Evolutionary conservation across 2,797 vertebrate genomes (phyloP).

Genomic region (Karalla daura): DNA sequence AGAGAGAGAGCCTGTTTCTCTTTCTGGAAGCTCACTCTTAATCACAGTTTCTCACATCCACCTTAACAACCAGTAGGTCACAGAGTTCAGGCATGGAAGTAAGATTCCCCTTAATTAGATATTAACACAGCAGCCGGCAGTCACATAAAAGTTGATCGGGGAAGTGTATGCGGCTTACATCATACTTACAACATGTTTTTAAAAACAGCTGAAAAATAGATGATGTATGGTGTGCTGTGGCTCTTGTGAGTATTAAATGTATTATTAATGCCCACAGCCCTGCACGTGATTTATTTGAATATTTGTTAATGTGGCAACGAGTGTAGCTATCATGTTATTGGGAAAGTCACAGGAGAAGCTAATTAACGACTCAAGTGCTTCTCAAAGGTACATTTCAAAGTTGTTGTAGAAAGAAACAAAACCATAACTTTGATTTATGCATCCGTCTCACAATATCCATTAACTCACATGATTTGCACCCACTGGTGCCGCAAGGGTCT

Average conservation of each 20-base stretch:
- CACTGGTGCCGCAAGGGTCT: too few relatives aligned
- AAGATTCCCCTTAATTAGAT: background rate
- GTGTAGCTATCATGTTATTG: too few relatives aligned
- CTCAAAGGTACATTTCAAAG: background rate
- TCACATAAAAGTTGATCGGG: background rate
- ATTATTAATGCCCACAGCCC: too few relatives aligned
- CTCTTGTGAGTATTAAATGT: background rate
- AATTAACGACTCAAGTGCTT: background rate
- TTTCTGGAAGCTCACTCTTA: conserved; percentile 17
- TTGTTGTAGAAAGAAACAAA: background rate
- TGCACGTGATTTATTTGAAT: too few relatives aligned
- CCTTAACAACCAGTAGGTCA: background rate
- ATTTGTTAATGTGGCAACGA: too few relatives aligned
- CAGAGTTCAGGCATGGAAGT: background rate
- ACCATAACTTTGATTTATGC: background rate
- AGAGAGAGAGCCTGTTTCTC: conserved; percentile 14
- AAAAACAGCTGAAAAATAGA: conserved; percentile 11
- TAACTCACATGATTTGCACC: too few relatives aligned
- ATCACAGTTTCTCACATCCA: background rate
- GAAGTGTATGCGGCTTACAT: background rate
- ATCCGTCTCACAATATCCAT: too few relatives aligned
- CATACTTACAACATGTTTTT: background rate
- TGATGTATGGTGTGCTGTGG: background rate
- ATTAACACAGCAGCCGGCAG: background rate
- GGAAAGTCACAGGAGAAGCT: background rate